These are phyloP conservation scores for Drosophila willistoni DNA, from an alignment of 1,140 invertebrate genomes.

Conservation along the genomic window DNA sequence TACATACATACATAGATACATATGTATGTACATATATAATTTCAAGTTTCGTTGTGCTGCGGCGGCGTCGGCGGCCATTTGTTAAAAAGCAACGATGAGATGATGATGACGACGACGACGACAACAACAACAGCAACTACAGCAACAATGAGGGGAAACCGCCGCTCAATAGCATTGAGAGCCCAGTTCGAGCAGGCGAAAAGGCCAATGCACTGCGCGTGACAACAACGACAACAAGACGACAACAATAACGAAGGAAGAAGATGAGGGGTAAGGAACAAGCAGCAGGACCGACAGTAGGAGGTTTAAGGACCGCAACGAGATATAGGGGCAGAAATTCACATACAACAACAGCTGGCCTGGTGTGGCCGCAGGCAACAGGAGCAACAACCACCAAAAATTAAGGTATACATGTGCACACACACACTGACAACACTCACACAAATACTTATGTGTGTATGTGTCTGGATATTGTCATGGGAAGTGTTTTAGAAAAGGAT, in stretches of 20 bases:
- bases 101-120: constrained; percentile 11
- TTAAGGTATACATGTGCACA: constrained; percentile 4
- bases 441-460: neutral
- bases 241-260: constrained; percentile 9
- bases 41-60: constrained; percentile 60
- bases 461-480: neutral
- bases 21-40: constrained; percentile 25
- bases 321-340: constrained; percentile 35
- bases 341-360: constrained; percentile 61
- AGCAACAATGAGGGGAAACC: constrained; percentile 28
- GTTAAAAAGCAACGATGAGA: constrained; percentile 36
- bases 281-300: neutral
- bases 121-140: no score
- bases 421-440: neutral
- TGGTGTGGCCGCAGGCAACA: constrained; percentile 47
- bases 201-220: constrained; percentile 73
- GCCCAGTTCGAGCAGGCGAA: constrained; percentile 54
- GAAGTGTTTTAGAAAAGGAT: neutral
- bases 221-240: constrained; percentile 44
- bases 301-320: constrained; percentile 11
- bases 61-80: constrained; percentile 50
- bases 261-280: neutral
- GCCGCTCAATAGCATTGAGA: constrained; percentile 76
- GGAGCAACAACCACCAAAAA: constrained; percentile 65
- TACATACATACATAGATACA: neutral